A percentile compares a stretch with the other conserved stretches of the same genome.
These are phyloP conservation scores for Eristalis intricaria DNA, from an alignment of 2,888 invertebrate genomes.

Conservation along the genomic window DNA sequence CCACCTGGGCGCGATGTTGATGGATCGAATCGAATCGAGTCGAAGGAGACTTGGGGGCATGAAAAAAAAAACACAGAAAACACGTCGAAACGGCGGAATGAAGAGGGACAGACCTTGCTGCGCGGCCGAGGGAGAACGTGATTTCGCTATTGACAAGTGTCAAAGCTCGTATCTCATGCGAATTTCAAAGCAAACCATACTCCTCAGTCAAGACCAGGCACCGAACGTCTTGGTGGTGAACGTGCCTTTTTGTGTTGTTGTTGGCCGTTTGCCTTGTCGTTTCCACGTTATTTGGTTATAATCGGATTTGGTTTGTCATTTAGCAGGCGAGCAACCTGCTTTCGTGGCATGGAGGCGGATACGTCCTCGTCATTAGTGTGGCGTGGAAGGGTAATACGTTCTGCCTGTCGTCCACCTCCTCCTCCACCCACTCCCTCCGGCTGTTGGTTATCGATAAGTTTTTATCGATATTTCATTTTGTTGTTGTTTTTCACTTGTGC, in stretches of 20 bases:
- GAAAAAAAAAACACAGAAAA: neutral
- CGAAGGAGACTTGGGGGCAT: slow-evolving; percentile 21
- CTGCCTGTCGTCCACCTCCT: neutral
- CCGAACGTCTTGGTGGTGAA: neutral
- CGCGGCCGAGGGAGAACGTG: slow-evolving; percentile 20
- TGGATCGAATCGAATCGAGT: slow-evolving; percentile 34
- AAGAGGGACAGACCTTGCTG: neutral
- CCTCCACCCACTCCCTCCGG: neutral
- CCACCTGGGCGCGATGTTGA: slow-evolving; percentile 59
- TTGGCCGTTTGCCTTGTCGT: neutral
- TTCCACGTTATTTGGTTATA: slow-evolving; percentile 49
- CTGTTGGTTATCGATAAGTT: slow-evolving; percentile 51
- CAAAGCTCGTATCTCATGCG: slow-evolving; percentile 54
- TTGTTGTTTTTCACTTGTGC: slow-evolving; percentile 9
- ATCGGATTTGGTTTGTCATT: slow-evolving; percentile 66
- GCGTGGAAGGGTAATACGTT: slow-evolving; percentile 47
- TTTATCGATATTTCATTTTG: slow-evolving; percentile 57
- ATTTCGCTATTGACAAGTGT: slow-evolving; percentile 54
- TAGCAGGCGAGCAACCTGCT: slow-evolving; percentile 47
- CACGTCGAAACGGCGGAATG: neutral
- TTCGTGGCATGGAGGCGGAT: slow-evolving; percentile 35
- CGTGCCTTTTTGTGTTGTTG: neutral
- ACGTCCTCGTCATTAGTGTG: slow-evolving; percentile 53
- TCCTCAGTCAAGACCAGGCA: neutral
- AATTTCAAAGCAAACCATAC: slow-evolving; percentile 24